These are phyloP conservation scores for Globia sparganii DNA, from an alignment of 2,888 invertebrate species.

Conservation along the genomic window DNA sequence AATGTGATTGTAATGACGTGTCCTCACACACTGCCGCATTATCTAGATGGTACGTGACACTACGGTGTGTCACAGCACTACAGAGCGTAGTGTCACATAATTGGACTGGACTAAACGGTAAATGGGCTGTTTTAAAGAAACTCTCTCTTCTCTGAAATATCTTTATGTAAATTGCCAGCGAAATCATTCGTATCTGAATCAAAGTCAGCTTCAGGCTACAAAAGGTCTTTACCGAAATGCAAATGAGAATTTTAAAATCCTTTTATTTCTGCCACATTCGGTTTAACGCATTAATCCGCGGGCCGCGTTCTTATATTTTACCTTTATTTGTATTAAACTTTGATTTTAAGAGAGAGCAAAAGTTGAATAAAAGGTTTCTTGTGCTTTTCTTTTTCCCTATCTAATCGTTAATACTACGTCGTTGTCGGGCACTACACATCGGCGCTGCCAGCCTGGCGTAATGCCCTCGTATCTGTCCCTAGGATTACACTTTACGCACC, in stretches of 20 bases:
- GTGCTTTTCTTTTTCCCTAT: slow-evolving; percentile 26
- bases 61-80: slow-evolving; percentile 43
- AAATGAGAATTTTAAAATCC: slow-evolving; percentile 1
- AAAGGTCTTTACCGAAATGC: slow-evolving; percentile 20
- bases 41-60: slow-evolving; percentile 45
- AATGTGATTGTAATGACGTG: slow-evolving; percentile 78
- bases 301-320: background rate
- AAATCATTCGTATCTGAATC: slow-evolving; percentile 12
- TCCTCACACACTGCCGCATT: slow-evolving; percentile 60
- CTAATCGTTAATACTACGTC: slow-evolving; percentile 43
- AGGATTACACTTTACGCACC: slow-evolving; percentile 76
- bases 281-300: background rate
- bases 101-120: slow-evolving; percentile 32
- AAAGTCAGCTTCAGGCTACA: slow-evolving; percentile 21
- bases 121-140: background rate
- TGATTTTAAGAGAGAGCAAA: slow-evolving; percentile 8
- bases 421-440: slow-evolving; percentile 15
- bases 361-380: slow-evolving; percentile 2
- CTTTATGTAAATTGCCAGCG: background rate
- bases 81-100: too few relatives aligned
- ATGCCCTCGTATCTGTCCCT: slow-evolving; percentile 73
- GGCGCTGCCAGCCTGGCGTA: slow-evolving; percentile 36
- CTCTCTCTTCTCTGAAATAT: slow-evolving; percentile 1
- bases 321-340: background rate
- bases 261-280: background rate